Evolutionary conservation across 2,888 invertebrate species (phyloP).

Genomic region (Trissoscelio sp.): DNA sequence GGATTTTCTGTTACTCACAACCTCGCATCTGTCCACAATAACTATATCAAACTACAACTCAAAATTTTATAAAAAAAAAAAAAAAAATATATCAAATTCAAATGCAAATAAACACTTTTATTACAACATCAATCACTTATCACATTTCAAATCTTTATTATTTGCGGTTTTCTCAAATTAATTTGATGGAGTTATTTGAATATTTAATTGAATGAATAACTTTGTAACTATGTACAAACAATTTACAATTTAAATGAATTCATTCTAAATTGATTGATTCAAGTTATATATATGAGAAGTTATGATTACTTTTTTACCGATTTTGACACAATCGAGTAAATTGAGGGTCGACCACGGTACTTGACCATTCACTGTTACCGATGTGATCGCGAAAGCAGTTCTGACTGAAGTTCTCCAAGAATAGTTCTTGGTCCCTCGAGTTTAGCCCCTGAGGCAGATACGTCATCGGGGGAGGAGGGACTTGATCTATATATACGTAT

Average conservation of each 20-base stretch:
- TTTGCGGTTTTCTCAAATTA: too few relatives aligned
- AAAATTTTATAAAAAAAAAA: neutral
- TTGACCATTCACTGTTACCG: constrained; percentile 71
- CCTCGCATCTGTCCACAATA: neutral
- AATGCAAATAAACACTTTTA: neutral
- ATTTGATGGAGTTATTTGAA: too few relatives aligned
- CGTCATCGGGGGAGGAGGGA: constrained; percentile 71
- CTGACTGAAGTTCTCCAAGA: constrained; percentile 82
- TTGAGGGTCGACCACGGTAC: constrained; percentile 58
- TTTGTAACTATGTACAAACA: neutral
- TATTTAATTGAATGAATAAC: too few relatives aligned
- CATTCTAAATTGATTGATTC: neutral
- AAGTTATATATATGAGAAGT: too few relatives aligned
- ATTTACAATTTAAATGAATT: neutral
- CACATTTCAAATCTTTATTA: constrained; percentile 32
- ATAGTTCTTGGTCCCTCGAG: constrained; percentile 80
- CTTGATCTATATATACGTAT: constrained; percentile 72
- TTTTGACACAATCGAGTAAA: constrained; percentile 57
- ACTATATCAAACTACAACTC: neutral
- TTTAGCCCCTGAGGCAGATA: constrained; percentile 73
- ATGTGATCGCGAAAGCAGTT: constrained; percentile 79
- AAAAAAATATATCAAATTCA: neutral
- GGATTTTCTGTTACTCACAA: constrained; percentile 19
- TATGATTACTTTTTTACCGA: constrained; percentile 43
- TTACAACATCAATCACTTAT: constrained; percentile 6